A percentile compares a stretch with the other conserved stretches of the same genome.
phyloP scores from a whole-genome alignment of 2,888 invertebrate species.

The Harpagoxenus sublaevis region DNA sequence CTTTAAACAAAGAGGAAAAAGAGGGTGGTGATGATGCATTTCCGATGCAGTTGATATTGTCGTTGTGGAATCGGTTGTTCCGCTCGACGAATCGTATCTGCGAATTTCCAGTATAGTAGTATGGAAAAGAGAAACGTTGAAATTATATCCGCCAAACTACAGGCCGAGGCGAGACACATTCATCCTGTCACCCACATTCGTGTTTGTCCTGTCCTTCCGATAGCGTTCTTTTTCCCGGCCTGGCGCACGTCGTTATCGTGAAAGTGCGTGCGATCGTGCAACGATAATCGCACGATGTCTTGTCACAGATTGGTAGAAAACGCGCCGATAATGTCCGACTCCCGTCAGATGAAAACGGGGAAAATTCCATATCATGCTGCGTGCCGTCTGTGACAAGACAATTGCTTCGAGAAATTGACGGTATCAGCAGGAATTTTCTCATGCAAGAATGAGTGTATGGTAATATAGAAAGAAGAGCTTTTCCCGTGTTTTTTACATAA shows the following conservation, averaged over 20 bases:
- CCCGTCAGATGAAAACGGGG: constrained; percentile 6
- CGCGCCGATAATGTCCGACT: constrained; percentile 30
- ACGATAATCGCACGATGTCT: constrained; percentile 36
- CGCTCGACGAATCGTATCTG: constrained; percentile 22
- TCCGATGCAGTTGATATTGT: constrained; percentile 3
- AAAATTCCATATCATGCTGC: constrained; percentile 7
- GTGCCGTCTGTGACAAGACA: neutral
- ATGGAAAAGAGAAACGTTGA: constrained; percentile 54
- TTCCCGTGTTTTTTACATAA: neutral
- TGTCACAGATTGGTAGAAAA: constrained; percentile 45
- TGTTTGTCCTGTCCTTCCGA: constrained; percentile 43
- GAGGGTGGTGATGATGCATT: neutral
- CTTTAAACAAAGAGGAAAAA: neutral
- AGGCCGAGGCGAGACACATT: constrained; percentile 44
- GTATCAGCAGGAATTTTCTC: neutral
- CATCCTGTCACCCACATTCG: constrained; percentile 34
- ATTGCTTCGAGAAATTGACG: constrained; percentile 31
- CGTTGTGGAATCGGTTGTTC: constrained; percentile 32
- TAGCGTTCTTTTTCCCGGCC: constrained; percentile 11
- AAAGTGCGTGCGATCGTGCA: constrained; percentile 57
- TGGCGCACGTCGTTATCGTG: constrained; percentile 52
- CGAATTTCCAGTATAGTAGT: neutral
- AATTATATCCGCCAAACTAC: constrained; percentile 52
- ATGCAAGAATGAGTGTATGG: neutral
- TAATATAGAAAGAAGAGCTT: neutral